These are phyloP conservation scores for Oxystoma pomonae DNA, from an alignment of 2,888 invertebrate genomes.

Conservation along the genomic window DNA sequence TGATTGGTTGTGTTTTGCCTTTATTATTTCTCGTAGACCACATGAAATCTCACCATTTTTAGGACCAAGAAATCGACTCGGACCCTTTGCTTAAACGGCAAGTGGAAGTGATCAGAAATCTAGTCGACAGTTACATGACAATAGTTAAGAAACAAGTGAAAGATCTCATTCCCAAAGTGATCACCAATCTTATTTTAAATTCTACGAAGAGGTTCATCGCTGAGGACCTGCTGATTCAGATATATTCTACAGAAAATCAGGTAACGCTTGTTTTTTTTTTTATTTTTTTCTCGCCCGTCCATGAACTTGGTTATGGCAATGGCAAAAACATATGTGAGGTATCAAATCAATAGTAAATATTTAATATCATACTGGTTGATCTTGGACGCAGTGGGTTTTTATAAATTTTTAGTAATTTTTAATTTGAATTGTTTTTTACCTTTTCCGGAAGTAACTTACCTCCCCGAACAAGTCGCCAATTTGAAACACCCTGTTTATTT, in stretches of 20 bases:
- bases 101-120: slow-evolving; percentile 98
- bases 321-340: too few species aligned
- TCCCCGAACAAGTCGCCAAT: too few species aligned
- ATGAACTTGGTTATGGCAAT: too few species aligned
- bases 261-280: too few species aligned
- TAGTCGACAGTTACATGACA: slow-evolving; percentile 99
- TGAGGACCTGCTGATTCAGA: slow-evolving; percentile 90
- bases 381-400: too few species aligned
- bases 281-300: too few species aligned
- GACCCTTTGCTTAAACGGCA: slow-evolving; percentile 95
- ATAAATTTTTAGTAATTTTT: too few species aligned
- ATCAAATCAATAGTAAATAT: too few species aligned
- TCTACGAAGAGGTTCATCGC: slow-evolving; percentile 96
- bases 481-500: too few species aligned
- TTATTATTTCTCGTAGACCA: not conserved
- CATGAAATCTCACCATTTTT: slow-evolving; percentile 13
- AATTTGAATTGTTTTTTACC: too few species aligned
- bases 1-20: not conserved
- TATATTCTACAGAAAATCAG: slow-evolving; percentile 95
- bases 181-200: slow-evolving; percentile 98
- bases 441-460: too few species aligned
- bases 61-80: slow-evolving; percentile 12
- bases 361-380: too few species aligned
- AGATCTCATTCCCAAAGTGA: slow-evolving; percentile 96
- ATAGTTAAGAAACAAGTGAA: slow-evolving; percentile 98